These are phyloP conservation scores for Thymelicus sylvestris DNA, from an alignment of 2,888 invertebrate genomes.

Conservation along the genomic window DNA sequence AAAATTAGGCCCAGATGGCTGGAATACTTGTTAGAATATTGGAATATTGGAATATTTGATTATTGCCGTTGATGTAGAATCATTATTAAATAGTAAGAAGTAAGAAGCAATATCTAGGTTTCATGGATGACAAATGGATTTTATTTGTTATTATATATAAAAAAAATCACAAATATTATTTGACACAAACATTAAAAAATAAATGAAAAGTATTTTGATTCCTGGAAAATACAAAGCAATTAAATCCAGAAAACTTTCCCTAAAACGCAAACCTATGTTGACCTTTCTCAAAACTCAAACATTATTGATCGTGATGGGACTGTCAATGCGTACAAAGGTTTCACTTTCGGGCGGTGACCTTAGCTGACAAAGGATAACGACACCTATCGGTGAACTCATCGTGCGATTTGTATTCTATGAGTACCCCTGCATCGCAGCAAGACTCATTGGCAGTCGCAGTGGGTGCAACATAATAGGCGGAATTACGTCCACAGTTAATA, in stretches of 20 bases:
- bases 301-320: slow-evolving; percentile 25
- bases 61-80: no score
- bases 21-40: no score
- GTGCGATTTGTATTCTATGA: slow-evolving; percentile 26
- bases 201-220: no score
- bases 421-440: slow-evolving; percentile 15
- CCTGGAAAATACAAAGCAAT: no score
- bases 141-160: no score
- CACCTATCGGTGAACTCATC: slow-evolving; percentile 44
- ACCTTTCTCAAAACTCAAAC: slow-evolving; percentile 31
- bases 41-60: no score
- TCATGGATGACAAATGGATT: no score
- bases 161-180: neutral
- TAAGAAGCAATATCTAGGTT: no score
- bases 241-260: neutral
- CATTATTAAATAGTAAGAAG: no score
- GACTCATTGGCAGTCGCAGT: slow-evolving; percentile 24
- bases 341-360: slow-evolving; percentile 57
- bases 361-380: slow-evolving; percentile 58
- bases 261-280: slow-evolving; percentile 8
- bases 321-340: slow-evolving; percentile 22
- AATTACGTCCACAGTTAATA: slow-evolving; percentile 21
- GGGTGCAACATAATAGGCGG: slow-evolving; percentile 21
- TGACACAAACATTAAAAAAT: neutral
- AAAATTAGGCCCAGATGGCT: no score